Evolutionary conservation across 2,113 vertebrate species (phyloP), one percentile per base, ranked within the genome.

Genomic region (Peromyscus californicus): DNA sequence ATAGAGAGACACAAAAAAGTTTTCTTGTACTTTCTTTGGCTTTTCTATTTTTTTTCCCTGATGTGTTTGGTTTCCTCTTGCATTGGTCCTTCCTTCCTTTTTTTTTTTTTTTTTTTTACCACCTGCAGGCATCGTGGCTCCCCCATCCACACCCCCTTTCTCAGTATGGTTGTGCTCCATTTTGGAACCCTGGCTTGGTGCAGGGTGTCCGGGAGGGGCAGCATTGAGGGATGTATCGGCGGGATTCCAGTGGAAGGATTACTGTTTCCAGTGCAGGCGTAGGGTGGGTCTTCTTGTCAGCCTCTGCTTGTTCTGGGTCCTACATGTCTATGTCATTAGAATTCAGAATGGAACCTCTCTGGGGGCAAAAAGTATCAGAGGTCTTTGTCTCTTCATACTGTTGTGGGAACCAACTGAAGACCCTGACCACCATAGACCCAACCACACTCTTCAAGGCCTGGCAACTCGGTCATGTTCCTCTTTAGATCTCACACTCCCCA

Each of bases 1-100:
- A 98, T 94, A 98, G 93, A 97, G 13, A 93, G 36, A 94, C 80
- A 17, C 51, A 96, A 93, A 95, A 97, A 97, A 74, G 89, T 94
- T 96, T n/a, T 86, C 93, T 94, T 83, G 94, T 94, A 78, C 93
- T 97, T 93, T 80, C 92, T 96, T 92, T 15, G 39, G 94, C 86
- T 90, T 95, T 96, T 93, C 63, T 93, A 11, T 85, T 65, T 75
- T 42, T 79, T 72, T 9, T 19, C 2, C 78, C 36, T 26, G 26
- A 54, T 63, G 26, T 70, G 17, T 79, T 95, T 90, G 88, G 70
- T 95, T 92, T 97, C 93, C 87, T 91, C 90, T 83, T 78, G 39
- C 13, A 0, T 21, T n/a, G 74, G 36, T 88, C 87, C 72, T 94
- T 61, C 87, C 74, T 88, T 70, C 45, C 45, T 88, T 70, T 75